phyloP scores from a whole-genome alignment of 35 echinoderm and acorn worm genomes.

The Acanthaster planci region DNA sequence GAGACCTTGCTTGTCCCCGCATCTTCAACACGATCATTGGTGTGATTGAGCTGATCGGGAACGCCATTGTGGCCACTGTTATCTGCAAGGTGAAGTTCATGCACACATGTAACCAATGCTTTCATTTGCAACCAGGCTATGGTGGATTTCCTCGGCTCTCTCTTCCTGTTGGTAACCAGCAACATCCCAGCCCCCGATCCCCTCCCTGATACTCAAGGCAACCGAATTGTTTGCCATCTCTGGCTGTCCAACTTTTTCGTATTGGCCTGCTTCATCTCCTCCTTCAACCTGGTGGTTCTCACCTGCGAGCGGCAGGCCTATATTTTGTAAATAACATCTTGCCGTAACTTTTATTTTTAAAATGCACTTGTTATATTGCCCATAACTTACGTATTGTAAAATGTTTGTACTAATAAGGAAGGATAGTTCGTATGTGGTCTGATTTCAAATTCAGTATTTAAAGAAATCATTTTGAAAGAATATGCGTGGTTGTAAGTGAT shows the following conservation, averaged over 20 bases:
- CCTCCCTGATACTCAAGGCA: not conserved
- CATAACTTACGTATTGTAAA: too few relatives aligned
- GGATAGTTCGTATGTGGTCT: too few relatives aligned
- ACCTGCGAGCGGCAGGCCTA: slow-evolving; percentile 71
- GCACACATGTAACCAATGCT: slow-evolving; percentile 42
- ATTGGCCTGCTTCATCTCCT: slow-evolving; percentile 66
- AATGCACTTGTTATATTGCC: too few relatives aligned
- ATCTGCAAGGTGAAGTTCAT: slow-evolving; percentile 20
- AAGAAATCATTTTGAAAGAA: too few relatives aligned
- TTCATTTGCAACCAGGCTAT: slow-evolving; percentile 49
- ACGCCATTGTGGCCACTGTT: slow-evolving; percentile 29
- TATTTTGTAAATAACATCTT: too few relatives aligned
- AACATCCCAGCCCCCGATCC: not conserved
- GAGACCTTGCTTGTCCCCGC: not conserved
- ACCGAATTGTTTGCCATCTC: slow-evolving; percentile 58
- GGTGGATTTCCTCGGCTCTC: slow-evolving; percentile 30
- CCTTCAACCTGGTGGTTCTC: slow-evolving; percentile 64
- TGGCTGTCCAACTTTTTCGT: slow-evolving; percentile 65
- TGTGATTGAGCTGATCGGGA: slow-evolving; percentile 37
- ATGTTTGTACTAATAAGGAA: too few relatives aligned
- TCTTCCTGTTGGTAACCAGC: slow-evolving; percentile 20
- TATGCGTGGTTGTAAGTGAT: too few relatives aligned
- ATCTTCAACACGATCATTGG: slow-evolving; percentile 43
- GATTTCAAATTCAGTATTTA: too few relatives aligned
- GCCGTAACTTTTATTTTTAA: too few relatives aligned